A percentile compares a stretch with the other conserved stretches of the same genome.
Conservation (phyloP, 2,113 vertebrate genomes). For the Eupsittula cactorum region DNA sequence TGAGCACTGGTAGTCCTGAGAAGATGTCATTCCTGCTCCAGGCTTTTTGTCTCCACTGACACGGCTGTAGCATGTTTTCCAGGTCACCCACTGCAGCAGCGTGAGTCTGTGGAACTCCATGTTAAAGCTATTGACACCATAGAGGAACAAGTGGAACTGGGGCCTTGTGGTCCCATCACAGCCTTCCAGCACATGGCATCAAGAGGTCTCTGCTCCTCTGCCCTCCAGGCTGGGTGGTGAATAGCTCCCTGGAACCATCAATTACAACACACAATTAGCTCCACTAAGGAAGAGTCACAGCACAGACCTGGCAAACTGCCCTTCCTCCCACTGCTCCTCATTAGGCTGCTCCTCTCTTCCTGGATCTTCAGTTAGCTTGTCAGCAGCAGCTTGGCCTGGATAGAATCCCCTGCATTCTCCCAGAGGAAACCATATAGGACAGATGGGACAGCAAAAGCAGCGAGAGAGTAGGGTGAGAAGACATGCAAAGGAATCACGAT, state of each 20-base stretch:
- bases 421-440: not conserved
- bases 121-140: not conserved
- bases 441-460: slow-evolving; percentile 6
- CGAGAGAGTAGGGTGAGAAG: not conserved
- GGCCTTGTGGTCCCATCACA: not conserved
- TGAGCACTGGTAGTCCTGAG: not conserved
- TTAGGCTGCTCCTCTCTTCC: slow-evolving; percentile 8
- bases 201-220: not conserved
- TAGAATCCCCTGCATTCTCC: slow-evolving; percentile 3
- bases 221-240: not conserved
- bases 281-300: not conserved
- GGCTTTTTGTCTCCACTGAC: not conserved
- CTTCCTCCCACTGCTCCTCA: slow-evolving; percentile 48
- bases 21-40: not conserved
- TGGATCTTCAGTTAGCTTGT: slow-evolving; percentile 47
- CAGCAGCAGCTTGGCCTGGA: slow-evolving; percentile 27
- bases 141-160: not conserved
- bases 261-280: slow-evolving; percentile 9
- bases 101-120: not conserved
- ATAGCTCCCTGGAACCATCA: not conserved
- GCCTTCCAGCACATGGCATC: not conserved
- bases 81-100: not conserved
- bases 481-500: not conserved
- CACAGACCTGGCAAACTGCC: slow-evolving; percentile 16
- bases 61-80: rapidly evolving